These are phyloP conservation scores for Choloepus didactylus DNA, from an alignment of 2,797 vertebrate species.

Conservation along the genomic window DNA sequence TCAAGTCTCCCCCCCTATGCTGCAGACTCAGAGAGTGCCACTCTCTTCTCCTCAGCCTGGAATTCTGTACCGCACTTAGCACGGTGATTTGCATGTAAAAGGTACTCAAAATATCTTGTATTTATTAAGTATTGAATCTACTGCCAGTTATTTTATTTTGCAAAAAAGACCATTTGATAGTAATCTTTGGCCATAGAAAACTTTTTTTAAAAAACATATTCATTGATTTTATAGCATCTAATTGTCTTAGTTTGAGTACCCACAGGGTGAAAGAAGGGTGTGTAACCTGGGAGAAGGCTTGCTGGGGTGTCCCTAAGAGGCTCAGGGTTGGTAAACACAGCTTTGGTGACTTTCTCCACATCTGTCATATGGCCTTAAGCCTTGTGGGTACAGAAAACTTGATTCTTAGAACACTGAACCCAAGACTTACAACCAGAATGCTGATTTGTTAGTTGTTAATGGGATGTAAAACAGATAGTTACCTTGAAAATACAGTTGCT, in stretches of 20 bases:
- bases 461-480: neutral
- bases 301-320: neutral
- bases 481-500: neutral
- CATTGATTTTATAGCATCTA: neutral
- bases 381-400: neutral
- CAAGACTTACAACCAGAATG: neutral
- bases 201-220: neutral
- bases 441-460: neutral
- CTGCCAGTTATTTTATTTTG: neutral
- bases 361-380: neutral
- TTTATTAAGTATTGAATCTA: neutral
- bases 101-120: neutral
- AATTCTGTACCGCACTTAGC: neutral
- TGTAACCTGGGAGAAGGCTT: neutral
- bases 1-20: neutral
- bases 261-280: neutral
- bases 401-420: neutral
- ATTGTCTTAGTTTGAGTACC: slow-evolving; percentile 26
- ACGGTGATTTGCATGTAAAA: neutral
- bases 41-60: neutral
- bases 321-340: neutral
- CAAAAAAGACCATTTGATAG: neutral
- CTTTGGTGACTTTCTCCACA: neutral
- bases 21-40: neutral
- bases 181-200: neutral